Percentiles rank a stretch among this genome's conserved stretches.
Evolutionary conservation across 1,140 invertebrate species (phyloP).

Genomic region (Drosophila prosaltans): DNA sequence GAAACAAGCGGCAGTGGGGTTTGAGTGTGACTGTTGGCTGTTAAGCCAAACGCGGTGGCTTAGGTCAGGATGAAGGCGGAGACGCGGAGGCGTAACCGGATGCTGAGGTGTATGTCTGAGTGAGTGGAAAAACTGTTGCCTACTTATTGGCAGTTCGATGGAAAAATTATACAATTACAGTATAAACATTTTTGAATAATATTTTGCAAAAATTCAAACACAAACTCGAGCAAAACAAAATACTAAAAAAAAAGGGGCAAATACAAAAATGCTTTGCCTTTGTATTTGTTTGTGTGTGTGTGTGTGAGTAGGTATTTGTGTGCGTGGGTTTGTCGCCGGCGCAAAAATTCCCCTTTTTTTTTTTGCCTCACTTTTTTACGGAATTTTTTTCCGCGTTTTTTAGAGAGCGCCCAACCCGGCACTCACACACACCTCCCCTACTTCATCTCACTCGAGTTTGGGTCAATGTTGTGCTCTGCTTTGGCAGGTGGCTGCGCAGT

Average conservation of each 20-base stretch:
- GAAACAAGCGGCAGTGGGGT: slow-evolving; percentile 9
- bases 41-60: slow-evolving; percentile 74
- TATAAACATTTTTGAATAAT: neutral
- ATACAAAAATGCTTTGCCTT: slow-evolving; percentile 25
- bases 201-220: neutral
- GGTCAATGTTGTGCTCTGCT: slow-evolving; percentile 76
- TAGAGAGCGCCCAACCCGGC: slow-evolving; percentile 56
- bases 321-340: slow-evolving; percentile 69
- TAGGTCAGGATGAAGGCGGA: slow-evolving; percentile 70
- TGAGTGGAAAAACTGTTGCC: slow-evolving; percentile 31
- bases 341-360: slow-evolving; percentile 74
- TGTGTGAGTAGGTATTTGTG: slow-evolving; percentile 28
- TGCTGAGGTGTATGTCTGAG: slow-evolving; percentile 52
- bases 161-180: neutral
- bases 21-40: slow-evolving; percentile 62
- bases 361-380: slow-evolving; percentile 65
- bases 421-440: slow-evolving; percentile 46
- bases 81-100: slow-evolving; percentile 15
- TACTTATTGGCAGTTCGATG: slow-evolving; percentile 26
- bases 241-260: slow-evolving; percentile 29
- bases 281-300: slow-evolving; percentile 25
- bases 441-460: slow-evolving; percentile 62
- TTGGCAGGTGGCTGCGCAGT: slow-evolving; percentile 72
- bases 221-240: slow-evolving; percentile 16
- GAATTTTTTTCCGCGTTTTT: slow-evolving; percentile 78